A percentile compares a stretch with the other conserved stretches of the same genome.
Conservation (phyloP, 2,797 vertebrate genomes). For the Clamator glandarius region DNA sequence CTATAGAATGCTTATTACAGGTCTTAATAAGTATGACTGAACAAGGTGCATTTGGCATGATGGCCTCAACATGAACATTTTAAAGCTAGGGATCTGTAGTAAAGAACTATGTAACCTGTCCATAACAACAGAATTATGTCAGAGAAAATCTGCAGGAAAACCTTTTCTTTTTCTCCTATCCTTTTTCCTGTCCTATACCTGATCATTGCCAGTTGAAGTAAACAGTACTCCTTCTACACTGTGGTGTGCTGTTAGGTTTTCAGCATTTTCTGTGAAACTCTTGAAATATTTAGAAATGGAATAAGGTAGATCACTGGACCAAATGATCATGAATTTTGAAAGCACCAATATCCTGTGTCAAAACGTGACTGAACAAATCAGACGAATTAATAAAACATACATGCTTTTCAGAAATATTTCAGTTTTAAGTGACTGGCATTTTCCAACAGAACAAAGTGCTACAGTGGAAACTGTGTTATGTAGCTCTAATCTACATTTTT, state of each 20-base stretch:
- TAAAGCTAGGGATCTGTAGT: not conserved
- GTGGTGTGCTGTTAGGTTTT: not conserved
- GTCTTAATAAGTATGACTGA: constrained; percentile 55
- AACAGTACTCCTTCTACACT: not conserved
- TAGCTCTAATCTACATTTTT: not conserved
- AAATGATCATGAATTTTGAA: not conserved
- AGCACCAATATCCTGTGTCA: not conserved
- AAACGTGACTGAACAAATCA: not conserved
- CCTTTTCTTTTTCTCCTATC: not conserved
- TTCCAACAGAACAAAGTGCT: not conserved
- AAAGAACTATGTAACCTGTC: constrained; percentile 13
- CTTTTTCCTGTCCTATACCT: not conserved
- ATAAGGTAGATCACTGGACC: not conserved
- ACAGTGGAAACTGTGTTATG: fast-evolving
- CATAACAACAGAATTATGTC: constrained; percentile 6
- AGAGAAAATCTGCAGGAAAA: not conserved
- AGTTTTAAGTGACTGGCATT: not conserved
- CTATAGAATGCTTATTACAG: constrained; percentile 46
- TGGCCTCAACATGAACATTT: constrained; percentile 44
- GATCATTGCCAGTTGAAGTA: not conserved
- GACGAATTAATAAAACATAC: not conserved
- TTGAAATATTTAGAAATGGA: not conserved
- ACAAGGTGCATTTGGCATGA: constrained; percentile 22
- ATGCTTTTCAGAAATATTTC: not conserved
- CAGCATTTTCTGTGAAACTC: not conserved